Evolutionary conservation across 2,797 vertebrate species (phyloP), one percentile per base, ranked within the genome.

Genomic region (Naso thynnoides): DNA sequence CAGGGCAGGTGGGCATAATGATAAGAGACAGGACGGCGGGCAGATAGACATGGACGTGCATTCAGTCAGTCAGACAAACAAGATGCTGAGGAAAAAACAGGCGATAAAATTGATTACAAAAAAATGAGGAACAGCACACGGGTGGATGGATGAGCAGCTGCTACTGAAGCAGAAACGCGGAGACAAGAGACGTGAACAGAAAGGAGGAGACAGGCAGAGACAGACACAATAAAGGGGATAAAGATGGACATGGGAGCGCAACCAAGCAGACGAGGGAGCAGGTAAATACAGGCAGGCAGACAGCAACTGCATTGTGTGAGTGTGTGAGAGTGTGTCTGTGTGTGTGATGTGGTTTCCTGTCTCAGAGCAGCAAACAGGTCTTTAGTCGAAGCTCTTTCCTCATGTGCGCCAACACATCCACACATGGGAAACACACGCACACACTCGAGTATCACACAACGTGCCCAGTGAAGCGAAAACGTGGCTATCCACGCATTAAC

Each of bases 341-440:
- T 33, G 70, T 55, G 33, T 49, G 59, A 50, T 74, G 60, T 73
- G 55, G 56, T 68, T 62, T 45, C 48, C 7, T 76, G 24, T 60
- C 50, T 72, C 49, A 57, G 42, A 76, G 61, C 73, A 54, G 58
- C 70, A 76, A 78, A 79, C 62, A 72, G 59, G 62, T 82, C 78
- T 79, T 70, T 44, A 53, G 39, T 63, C 73, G 48, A 50, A 82
- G 27, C 31, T 21, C 6, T 16, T 38, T 59, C 56, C 29, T 76
- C 48, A 36, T 76, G 67, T 80, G 47, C 73, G 56, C 57, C 72
- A 77, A 80, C 66, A 76, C 79, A 74, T 53, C 42, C 65, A 68
- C 63, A 70, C 60, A 62, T 26, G 6, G 36, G 38, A 41, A 16
- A 39, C 36, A 54, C 36, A 62, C 48, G 24, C 54, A 76, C 38